Evolutionary conservation across 1,140 invertebrate genomes (phyloP), one percentile per base, ranked within the genome.

Genomic region (Scaptomyza pallida): DNA sequence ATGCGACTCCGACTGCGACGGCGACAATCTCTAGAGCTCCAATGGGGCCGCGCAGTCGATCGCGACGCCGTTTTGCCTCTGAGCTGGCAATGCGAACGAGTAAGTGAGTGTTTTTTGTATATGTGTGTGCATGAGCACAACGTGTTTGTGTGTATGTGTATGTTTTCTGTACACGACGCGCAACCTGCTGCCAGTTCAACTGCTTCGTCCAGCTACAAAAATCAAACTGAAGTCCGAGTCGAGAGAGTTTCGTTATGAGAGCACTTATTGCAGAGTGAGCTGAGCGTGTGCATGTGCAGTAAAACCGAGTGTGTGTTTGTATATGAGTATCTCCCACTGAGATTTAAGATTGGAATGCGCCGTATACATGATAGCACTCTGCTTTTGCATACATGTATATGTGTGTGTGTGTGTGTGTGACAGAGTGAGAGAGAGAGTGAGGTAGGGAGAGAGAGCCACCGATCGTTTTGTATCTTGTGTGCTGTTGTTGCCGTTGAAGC

Each of bases 291-390:
- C 17, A 17, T 57, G 23, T 13, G 37, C 35, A 40, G 13, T 57
- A 19, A 19, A 19, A 43, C 13, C 52, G 30, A 21, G 4, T 50
- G 12, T 59, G 50, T 57, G 47, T 59, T n/a, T 30, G 43, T 55
- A 48, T 79, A 33, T 63, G 61, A 57, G 77, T 79, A 71, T 80
- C 77, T 79, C 77, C 77, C 69, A 80, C 73, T 72, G 82, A 80
- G 82, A 88, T 88, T 88, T 81, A 77, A 88, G 82, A 88, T 88
- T 86, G 81, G 83, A 88, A 88, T 88, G 78, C 75, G 80, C 67
- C 71, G 57, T 72, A 44, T 64, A 62, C 72, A 65, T 69, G 78
- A 78, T 76, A 78, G 55, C 63, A 55, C 23, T 59, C 54, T 35
- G 26, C 26, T 40, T 62, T 54, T 21, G 30, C 35, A 44, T 8